Evolutionary conservation across 2,888 invertebrate genomes (phyloP), one percentile per base, ranked within the genome.

Genomic region (Allophyes oxyacanthae): DNA sequence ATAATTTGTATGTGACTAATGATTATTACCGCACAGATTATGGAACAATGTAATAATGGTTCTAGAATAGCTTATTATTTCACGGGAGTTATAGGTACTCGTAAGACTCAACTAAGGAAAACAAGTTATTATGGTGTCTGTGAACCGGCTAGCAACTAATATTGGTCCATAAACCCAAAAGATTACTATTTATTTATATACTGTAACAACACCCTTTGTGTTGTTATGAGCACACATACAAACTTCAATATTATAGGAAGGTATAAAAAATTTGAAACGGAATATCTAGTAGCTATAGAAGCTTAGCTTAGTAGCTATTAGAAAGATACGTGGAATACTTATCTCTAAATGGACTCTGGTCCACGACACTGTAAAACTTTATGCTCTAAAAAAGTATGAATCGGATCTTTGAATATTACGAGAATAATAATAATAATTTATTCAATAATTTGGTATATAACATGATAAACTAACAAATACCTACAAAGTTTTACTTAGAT

Each of bases 401-500:
- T 64, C 40, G 10, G 20, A 50, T 58, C 44, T 65, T 50, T 45
- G 36, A 63, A 64, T 65, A 63, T 63, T 64, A 65, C 41, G 49
- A 65, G 48, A 32, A 14, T 6, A 20, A 30, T n/a, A n/a, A n/a
- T n/a, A n/a, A n/a, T n/a, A n/a, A n/a, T n/a, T n/a, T n/a, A n/a
- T n/a, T n/a, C n/a, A n/a, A n/a, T n/a, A n/a, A n/a, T n/a, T n/a
- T n/a, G n/a, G n/a, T n/a, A n/a, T n/a, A n/a, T n/a, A n/a, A n/a
- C n/a, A n/a, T n/a, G n/a, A n/a, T n/a, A n/a, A n/a, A n/a, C n/a
- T n/a, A n/a, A n/a, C n/a, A n/a, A n/a, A n/a, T n/a, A n/a, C n/a
- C n/a, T n/a, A n/a, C n/a, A n/a, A n/a, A n/a, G n/a, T n/a, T n/a
- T n/a, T n/a, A n/a, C n/a, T n/a, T n/a, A n/a, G n/a, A n/a, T n/a